phyloP scores from a whole-genome alignment of 2,797 vertebrate species.

The Anguilla obscura region DNA sequence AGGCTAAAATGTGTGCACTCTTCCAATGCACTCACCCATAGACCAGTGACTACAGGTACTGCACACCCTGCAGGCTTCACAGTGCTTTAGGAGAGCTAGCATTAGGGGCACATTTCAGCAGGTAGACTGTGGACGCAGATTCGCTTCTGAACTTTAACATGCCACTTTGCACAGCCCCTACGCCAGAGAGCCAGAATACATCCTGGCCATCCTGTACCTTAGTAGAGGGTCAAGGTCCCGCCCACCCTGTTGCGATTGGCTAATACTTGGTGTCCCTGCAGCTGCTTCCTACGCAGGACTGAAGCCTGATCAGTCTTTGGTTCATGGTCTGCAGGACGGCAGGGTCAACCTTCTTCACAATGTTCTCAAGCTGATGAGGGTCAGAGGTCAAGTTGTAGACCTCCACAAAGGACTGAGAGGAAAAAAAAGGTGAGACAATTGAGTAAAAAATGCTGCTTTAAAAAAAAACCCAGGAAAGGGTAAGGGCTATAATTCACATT shows the following conservation, averaged over 20 bases:
- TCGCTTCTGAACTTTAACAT: not conserved
- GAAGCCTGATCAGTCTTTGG: constrained; percentile 76
- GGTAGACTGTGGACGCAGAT: not conserved
- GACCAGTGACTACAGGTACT: not conserved
- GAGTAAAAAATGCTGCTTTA: not conserved
- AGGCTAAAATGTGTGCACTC: not conserved
- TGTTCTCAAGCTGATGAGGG: constrained; percentile 77
- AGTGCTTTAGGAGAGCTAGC: not conserved
- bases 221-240: constrained; percentile 21
- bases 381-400: constrained; percentile 74
- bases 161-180: not conserved
- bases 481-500: not conserved
- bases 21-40: constrained; percentile 37
- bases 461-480: not conserved
- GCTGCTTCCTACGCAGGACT: constrained; percentile 68
- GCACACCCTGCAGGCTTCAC: not conserved
- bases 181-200: not conserved
- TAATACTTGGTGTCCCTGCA: constrained; percentile 57
- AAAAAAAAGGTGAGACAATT: not conserved
- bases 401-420: constrained; percentile 72
- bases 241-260: constrained; percentile 10
- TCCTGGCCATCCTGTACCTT: constrained; percentile 6
- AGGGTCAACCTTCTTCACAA: constrained; percentile 77
- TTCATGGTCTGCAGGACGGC: constrained; percentile 74
- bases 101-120: not conserved